Evolutionary conservation across 2,888 invertebrate species (phyloP).

Genomic region (Timema podura): DNA sequence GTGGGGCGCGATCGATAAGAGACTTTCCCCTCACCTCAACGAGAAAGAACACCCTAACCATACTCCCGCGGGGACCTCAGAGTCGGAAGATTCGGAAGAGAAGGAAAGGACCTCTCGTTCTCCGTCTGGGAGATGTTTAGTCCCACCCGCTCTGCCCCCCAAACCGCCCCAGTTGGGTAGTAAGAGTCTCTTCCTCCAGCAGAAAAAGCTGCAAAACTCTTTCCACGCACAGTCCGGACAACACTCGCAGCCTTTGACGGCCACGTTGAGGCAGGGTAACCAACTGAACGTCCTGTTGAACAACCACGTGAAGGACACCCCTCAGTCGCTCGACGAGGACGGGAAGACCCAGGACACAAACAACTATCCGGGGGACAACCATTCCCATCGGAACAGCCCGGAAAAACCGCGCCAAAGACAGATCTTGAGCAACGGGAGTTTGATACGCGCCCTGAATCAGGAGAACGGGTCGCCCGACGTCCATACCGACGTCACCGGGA

Average conservation of each 20-base stretch:
- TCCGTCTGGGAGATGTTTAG: neutral
- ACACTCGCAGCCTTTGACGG: neutral
- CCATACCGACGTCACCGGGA: conserved; percentile 11
- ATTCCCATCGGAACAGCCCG: neutral
- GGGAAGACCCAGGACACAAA: neutral
- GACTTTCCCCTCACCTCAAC: conserved; percentile 36
- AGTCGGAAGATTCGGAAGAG: conserved; percentile 50
- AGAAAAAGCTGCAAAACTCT: conserved; percentile 14
- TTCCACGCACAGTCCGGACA: neutral
- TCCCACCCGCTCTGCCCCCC: conserved; percentile 71
- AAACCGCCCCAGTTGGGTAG: conserved; percentile 51
- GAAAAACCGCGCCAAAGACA: conserved; percentile 28
- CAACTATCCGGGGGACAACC: neutral
- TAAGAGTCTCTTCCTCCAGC: conserved; percentile 13
- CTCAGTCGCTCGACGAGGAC: neutral
- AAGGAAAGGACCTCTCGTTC: conserved; percentile 51
- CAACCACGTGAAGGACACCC: neutral
- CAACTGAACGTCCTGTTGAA: conserved; percentile 1
- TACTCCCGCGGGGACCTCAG: conserved; percentile 29
- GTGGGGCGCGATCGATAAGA: conserved; percentile 23
- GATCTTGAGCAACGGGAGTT: conserved; percentile 30
- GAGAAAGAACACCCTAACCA: conserved; percentile 44
- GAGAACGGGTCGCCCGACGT: conserved; percentile 6
- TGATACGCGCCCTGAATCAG: conserved; percentile 25
- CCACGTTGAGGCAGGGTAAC: neutral